Evolutionary conservation across 2,797 vertebrate species (phyloP).

Genomic region (Protosalanx chinensis): DNA sequence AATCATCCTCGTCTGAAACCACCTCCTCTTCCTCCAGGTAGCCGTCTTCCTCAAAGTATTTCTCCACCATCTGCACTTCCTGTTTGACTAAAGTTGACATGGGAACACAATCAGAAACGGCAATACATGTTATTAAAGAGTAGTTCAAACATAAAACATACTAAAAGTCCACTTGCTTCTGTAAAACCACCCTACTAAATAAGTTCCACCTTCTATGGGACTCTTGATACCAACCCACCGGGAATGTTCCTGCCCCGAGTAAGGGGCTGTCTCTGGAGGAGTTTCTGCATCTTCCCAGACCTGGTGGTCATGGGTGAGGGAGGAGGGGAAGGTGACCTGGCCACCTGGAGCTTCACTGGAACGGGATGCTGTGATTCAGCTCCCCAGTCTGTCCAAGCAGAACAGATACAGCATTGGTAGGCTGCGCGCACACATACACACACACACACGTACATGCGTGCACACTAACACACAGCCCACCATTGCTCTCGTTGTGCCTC

Average conservation of each 20-base stretch:
- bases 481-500: constrained; percentile 56
- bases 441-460: neutral
- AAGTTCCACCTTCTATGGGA: too few species aligned
- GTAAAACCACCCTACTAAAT: too few species aligned
- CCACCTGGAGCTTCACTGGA: constrained; percentile 48
- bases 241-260: constrained; percentile 50
- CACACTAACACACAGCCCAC: neutral
- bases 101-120: neutral
- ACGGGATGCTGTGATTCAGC: constrained; percentile 42
- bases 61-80: constrained; percentile 65
- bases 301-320: constrained; percentile 72
- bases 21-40: constrained; percentile 72
- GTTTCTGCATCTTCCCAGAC: constrained; percentile 69
- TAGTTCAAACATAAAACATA: too few species aligned
- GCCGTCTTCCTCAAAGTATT: constrained; percentile 73
- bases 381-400: constrained; percentile 45
- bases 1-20: constrained; percentile 56
- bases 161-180: too few species aligned
- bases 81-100: constrained; percentile 56
- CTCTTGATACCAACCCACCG: constrained; percentile 42
- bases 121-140: neutral
- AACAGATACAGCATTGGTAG: neutral
- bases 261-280: constrained; percentile 47
- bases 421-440: neutral
- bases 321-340: constrained; percentile 49